These are phyloP conservation scores for Neotragus pygmaeus DNA, from an alignment of 2,113 vertebrate species.

Conservation along the genomic window DNA sequence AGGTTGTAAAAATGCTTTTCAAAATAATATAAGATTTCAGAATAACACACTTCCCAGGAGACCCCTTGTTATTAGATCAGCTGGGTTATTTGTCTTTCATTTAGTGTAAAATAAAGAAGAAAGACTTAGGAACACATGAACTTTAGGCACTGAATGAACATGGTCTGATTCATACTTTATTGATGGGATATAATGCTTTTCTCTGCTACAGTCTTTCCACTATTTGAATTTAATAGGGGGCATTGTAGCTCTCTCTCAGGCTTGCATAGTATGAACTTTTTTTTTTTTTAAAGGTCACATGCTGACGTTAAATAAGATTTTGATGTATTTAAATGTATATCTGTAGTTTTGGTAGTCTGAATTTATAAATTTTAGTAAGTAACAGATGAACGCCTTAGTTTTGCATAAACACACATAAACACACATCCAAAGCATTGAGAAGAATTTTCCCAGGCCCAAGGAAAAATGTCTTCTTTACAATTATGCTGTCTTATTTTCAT, in stretches of 20 bases:
- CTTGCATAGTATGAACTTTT: neutral
- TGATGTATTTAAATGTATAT: neutral
- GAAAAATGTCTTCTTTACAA: neutral
- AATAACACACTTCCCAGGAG: neutral
- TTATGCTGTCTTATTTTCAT: neutral
- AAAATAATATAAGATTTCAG: neutral
- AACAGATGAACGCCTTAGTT: neutral
- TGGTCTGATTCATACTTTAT: neutral
- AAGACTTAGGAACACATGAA: neutral
- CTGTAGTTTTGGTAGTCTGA: neutral
- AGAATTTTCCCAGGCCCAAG: neutral
- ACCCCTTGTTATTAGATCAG: neutral
- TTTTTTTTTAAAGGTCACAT: neutral
- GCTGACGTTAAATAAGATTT: neutral
- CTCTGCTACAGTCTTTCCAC: neutral
- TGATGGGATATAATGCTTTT: neutral
- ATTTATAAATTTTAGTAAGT: neutral
- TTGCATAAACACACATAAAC: neutral
- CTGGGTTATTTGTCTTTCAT: neutral
- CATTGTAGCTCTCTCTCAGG: neutral
- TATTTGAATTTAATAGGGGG: neutral
- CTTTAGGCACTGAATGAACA: neutral
- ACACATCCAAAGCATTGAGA: neutral
- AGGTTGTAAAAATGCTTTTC: neutral
- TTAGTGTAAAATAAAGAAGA: constrained; percentile 16